phyloP scores from a whole-genome alignment of 1,140 invertebrate genomes.

The Drosophila sp. region DNA sequence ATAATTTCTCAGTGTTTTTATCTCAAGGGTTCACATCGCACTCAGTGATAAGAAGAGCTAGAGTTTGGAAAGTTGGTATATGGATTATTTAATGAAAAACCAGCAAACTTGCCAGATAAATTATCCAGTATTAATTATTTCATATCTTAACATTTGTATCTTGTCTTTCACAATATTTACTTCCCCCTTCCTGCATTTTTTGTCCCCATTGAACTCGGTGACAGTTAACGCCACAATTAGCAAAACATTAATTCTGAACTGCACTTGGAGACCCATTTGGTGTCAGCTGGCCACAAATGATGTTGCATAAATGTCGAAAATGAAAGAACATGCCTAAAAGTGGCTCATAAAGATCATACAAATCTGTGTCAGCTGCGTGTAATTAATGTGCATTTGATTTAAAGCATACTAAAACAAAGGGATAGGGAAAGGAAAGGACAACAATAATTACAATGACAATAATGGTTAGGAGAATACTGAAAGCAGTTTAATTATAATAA shows the following conservation, averaged over 20 bases:
- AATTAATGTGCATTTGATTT: constrained; percentile 76
- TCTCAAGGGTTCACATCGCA: too few relatives aligned
- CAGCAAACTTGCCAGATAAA: too few relatives aligned
- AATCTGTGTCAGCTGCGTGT: constrained; percentile 24
- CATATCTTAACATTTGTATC: too few relatives aligned
- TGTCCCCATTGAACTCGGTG: not conserved
- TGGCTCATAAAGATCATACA: constrained; percentile 32
- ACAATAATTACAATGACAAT: not conserved
- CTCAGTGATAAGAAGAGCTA: too few relatives aligned
- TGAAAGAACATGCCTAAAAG: constrained; percentile 7
- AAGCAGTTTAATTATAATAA: constrained; percentile 56
- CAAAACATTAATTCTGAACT: not conserved
- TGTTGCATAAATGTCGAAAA: constrained; percentile 62
- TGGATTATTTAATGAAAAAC: too few relatives aligned
- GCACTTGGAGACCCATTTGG: not conserved
- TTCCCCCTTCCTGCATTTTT: too few relatives aligned
- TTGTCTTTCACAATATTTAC: not conserved
- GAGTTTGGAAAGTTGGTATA: too few relatives aligned
- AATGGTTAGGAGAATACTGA: constrained; percentile 4
- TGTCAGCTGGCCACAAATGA: not conserved
- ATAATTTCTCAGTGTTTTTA: too few relatives aligned
- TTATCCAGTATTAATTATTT: too few relatives aligned
- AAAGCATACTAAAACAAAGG: constrained; percentile 20
- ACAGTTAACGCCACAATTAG: not conserved
- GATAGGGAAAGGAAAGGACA: constrained; percentile 7